Evolutionary conservation across 2,888 invertebrate species (phyloP).

Genomic region (Ischnus inquisitorius): DNA sequence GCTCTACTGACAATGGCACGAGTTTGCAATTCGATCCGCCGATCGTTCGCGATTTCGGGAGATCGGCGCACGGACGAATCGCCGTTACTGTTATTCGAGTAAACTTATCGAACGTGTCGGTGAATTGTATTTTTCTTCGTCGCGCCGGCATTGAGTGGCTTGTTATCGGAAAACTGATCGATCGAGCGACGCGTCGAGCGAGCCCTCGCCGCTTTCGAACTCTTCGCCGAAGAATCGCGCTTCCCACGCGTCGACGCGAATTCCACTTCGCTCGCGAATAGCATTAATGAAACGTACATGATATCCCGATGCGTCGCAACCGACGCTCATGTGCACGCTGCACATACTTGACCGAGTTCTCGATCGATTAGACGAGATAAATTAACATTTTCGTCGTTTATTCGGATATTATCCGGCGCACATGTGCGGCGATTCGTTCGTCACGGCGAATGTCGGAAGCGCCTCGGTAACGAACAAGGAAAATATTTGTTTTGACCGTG

Average conservation of each 20-base stretch:
- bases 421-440: too few relatives aligned
- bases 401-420: background rate
- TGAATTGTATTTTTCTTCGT: slow-evolving; percentile 8
- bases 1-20: background rate
- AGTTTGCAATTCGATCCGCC: background rate
- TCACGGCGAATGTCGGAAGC: background rate
- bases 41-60: background rate
- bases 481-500: slow-evolving; percentile 2
- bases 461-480: background rate
- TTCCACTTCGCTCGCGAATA: slow-evolving; percentile 16
- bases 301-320: slow-evolving; percentile 9
- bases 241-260: slow-evolving; percentile 1
- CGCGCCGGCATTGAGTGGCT: background rate
- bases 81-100: background rate
- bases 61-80: background rate
- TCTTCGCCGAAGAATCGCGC: slow-evolving; percentile 29
- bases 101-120: background rate
- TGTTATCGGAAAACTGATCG: slow-evolving; percentile 53
- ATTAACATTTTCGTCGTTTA: background rate
- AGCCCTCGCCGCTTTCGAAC: background rate
- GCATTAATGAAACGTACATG: slow-evolving; percentile 22
- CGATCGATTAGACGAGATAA: background rate
- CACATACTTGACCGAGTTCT: background rate
- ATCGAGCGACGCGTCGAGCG: slow-evolving; percentile 31
- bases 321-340: background rate